Conservation (phyloP, 2,888 invertebrate species). For the Drosophila tanythrix region DNA sequence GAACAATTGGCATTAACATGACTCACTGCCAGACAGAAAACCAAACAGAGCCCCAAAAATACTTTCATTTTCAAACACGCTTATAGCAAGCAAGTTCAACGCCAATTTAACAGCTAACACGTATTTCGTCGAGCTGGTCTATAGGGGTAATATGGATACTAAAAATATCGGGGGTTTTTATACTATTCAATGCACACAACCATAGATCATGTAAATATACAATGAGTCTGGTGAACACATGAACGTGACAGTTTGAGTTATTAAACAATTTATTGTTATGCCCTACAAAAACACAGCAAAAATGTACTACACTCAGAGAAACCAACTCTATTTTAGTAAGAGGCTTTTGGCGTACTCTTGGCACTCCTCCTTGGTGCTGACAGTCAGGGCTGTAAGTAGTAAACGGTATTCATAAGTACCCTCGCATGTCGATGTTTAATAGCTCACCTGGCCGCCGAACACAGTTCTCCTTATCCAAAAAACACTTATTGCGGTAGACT, state of each 20-base stretch:
- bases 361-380: not conserved
- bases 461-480: not conserved
- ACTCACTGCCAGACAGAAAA: constrained; percentile 37
- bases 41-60: not conserved
- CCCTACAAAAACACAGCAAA: not conserved
- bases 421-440: not conserved
- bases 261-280: not conserved
- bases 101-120: not conserved
- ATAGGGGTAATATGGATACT: not conserved
- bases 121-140: not conserved
- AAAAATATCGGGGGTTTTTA: not conserved
- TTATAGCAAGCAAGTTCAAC: not conserved
- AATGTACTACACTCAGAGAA: not conserved
- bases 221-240: not conserved
- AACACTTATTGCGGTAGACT: not conserved
- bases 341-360: not conserved
- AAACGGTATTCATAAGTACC: not conserved
- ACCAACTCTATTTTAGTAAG: not conserved
- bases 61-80: not conserved
- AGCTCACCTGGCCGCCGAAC: not conserved
- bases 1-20: constrained; percentile 45
- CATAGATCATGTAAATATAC: not conserved
- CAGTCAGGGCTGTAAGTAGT: not conserved
- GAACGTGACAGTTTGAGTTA: not conserved
- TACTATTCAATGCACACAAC: not conserved